These are phyloP conservation scores for Ellobium chinense DNA, from an alignment of 2,888 invertebrate species.

Conservation along the genomic window DNA sequence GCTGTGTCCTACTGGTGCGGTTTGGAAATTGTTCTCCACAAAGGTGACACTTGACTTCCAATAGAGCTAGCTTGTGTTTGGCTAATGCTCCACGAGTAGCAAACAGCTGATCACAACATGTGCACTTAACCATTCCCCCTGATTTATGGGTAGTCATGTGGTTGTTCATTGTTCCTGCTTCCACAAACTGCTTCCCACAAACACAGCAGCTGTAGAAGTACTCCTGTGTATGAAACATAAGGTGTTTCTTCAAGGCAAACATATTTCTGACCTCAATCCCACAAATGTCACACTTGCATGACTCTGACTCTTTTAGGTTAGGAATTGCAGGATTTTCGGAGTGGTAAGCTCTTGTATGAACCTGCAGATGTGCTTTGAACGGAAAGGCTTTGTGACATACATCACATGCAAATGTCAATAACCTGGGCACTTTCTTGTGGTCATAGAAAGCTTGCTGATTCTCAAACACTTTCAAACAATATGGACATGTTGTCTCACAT, in stretches of 20 bases:
- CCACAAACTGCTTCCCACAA: conserved; percentile 35
- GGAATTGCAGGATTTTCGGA: not conserved
- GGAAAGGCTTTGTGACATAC: conserved; percentile 22
- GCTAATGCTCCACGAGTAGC: conserved; percentile 26
- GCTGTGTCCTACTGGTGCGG: conserved; percentile 33
- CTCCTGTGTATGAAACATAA: conserved; percentile 39
- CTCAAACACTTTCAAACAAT: conserved; percentile 26
- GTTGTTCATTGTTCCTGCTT: conserved; percentile 14
- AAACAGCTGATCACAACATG: conserved; percentile 36
- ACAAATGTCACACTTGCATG: conserved; percentile 32
- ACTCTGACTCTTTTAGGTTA: not conserved
- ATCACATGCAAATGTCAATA: not conserved
- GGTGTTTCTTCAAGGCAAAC: conserved; percentile 41
- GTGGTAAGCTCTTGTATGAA: conserved; percentile 23
- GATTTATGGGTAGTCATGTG: conserved; percentile 35
- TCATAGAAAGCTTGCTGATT: conserved; percentile 24
- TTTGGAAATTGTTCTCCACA: conserved; percentile 42
- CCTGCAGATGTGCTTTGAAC: conserved; percentile 30
- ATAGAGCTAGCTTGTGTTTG: conserved; percentile 27
- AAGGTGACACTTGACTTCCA: conserved; percentile 40
- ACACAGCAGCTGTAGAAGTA: conserved; percentile 36
- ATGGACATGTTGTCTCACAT: conserved; percentile 15
- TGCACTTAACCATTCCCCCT: conserved; percentile 33
- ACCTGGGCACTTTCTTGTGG: conserved; percentile 14
- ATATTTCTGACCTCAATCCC: conserved; percentile 19